Percentiles rank a stretch among this genome's conserved stretches.
Conservation (phyloP, 2,888 invertebrate species). For the Nematopogon swammerdamellus region DNA sequence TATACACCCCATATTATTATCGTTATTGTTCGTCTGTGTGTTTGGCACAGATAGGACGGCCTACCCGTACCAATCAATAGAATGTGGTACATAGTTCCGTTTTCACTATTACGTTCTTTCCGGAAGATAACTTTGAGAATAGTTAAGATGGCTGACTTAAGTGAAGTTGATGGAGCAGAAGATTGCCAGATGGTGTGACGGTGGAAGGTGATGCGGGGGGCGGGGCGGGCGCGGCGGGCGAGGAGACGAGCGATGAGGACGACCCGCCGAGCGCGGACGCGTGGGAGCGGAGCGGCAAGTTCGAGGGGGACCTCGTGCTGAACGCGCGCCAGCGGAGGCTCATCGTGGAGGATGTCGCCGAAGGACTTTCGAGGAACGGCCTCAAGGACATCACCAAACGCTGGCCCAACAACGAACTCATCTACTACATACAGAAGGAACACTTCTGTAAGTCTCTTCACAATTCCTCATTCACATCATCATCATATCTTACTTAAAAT, state of each 20-base stretch:
- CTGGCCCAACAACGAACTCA: constrained; percentile 46
- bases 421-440: constrained; percentile 40
- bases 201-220: constrained; percentile 3
- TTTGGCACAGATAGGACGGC: too few species aligned
- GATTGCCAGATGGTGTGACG: background rate
- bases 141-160: background rate
- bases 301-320: constrained; percentile 50
- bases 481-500: too few species aligned
- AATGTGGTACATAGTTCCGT: too few species aligned
- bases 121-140: too few species aligned
- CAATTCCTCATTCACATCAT: too few species aligned
- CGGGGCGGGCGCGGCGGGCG: constrained; percentile 4
- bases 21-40: too few species aligned
- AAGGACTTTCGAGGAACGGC: constrained; percentile 43
- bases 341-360: constrained; percentile 38
- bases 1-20: too few species aligned
- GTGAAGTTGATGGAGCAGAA: background rate
- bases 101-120: too few species aligned
- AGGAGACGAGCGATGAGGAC: constrained; percentile 24
- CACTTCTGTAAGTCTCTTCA: constrained; percentile 38
- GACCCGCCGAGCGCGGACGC: constrained; percentile 34
- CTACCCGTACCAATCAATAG: too few species aligned
- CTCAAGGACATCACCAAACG: constrained; percentile 38
- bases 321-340: constrained; percentile 41
- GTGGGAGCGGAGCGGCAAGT: constrained; percentile 51